Base-by-base conservation (phyloP, 53 echinoderm and acorn worm species). In the Zoroaster sp. region DNA sequence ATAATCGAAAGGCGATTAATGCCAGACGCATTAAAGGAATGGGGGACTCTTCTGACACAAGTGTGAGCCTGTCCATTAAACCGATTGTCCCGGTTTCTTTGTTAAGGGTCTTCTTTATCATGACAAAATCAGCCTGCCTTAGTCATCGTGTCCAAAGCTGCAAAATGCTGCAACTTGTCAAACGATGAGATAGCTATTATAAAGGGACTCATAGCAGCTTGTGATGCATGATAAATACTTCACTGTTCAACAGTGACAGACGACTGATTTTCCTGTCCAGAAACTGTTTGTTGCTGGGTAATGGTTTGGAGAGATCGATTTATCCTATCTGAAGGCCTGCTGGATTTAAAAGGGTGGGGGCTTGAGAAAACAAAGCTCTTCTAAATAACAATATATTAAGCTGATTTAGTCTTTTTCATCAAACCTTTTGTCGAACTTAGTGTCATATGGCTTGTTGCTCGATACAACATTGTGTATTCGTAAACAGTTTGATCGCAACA, bases 41-140 rank as follows among this genome's bases (percentile, higher is more conserved):
- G 13, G 31, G 81, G 32, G 63, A 28, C 28, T 59, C 25, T 28
- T 20, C 63, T 59, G 9, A 4, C 63, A 59, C 63, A 59, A 81
- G 81, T 81, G 81, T 81, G 41, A 81, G 81, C 81, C 67, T 40
- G 32, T 28, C 67, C 81, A 81, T 81, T 81, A 81, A 81, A 66
- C 11, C 66, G 42, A 67, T 81, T 81, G 81, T 81, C 81, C 67
- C 43, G 25, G 8, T 12, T 40, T 34, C 81, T 81, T 81, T 81
- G 81, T 81, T 81, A 40, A 28, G 33, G 4, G 11, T 32, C 80
- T 80, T 41, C 39, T 67, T 68, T 81, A 66, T 68, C 42, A 40
- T 67, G 44, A 42, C 21, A 25, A 66, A 66, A 40, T 67, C 66
- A 41, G 17, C 7, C 5, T 21, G 42, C 66, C 14, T 30, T 66